These are phyloP conservation scores for Pimephales promelas DNA, from an alignment of 2,113 vertebrate species.

Conservation along the genomic window DNA sequence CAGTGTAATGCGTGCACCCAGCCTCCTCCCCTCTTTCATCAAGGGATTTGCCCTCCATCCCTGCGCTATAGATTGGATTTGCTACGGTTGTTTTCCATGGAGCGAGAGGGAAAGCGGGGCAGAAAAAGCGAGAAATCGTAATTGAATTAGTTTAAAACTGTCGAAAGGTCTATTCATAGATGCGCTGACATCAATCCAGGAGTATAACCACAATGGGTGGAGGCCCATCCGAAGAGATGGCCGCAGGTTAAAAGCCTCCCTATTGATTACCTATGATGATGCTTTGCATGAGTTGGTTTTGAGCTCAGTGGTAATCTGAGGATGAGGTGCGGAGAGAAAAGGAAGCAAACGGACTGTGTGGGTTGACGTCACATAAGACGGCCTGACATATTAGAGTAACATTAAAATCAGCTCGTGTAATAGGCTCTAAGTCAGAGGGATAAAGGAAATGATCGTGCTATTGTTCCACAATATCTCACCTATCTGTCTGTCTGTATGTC, in stretches of 20 bases:
- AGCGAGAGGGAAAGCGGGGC: slow-evolving; percentile 52
- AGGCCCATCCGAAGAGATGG: slow-evolving; percentile 42
- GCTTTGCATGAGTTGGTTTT: slow-evolving; percentile 66
- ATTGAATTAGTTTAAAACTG: slow-evolving; percentile 80
- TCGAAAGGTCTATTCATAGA: slow-evolving; percentile 76
- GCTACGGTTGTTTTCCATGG: slow-evolving; percentile 69
- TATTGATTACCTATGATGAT: slow-evolving; percentile 70
- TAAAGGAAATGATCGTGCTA: not conserved
- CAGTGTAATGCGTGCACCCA: slow-evolving; percentile 45
- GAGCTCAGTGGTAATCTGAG: slow-evolving; percentile 54
- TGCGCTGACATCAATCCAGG: slow-evolving; percentile 75
- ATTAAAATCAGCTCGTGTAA: not conserved
- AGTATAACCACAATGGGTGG: slow-evolving; percentile 44
- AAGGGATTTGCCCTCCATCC: slow-evolving; percentile 42
- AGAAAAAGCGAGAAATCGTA: slow-evolving; percentile 77
- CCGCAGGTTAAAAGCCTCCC: slow-evolving; percentile 75
- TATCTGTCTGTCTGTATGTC: no score
- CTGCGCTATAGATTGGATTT: slow-evolving; percentile 73
- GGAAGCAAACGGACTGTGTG: not conserved
- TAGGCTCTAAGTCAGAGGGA: not conserved
- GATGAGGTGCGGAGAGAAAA: slow-evolving; percentile 26
- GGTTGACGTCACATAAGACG: not conserved
- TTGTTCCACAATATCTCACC: not conserved
- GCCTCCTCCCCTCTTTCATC: slow-evolving; percentile 34
- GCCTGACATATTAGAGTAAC: not conserved